Evolutionary conservation across 2,113 vertebrate species (phyloP).

Genomic region (Stictonetta naevosa): DNA sequence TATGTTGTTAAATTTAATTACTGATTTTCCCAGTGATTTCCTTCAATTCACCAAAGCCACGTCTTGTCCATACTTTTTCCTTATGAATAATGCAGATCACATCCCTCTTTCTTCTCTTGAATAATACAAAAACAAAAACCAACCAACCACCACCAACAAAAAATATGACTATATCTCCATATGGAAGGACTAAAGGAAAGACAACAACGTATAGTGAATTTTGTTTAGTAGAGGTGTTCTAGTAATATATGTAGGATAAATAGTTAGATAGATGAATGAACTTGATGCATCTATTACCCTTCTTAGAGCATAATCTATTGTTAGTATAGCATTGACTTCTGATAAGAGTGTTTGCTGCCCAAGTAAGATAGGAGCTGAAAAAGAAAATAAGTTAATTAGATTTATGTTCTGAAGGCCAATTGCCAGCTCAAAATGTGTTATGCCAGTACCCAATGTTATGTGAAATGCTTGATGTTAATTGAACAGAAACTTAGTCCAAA

Average conservation of each 20-base stretch:
- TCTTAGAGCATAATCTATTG: background rate
- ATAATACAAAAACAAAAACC: background rate
- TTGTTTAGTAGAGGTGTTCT: background rate
- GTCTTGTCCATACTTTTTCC: background rate
- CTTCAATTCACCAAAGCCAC: background rate
- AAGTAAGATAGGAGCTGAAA: constrained; percentile 20
- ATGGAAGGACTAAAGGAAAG: background rate
- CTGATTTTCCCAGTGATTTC: background rate
- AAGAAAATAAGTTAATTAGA: constrained; percentile 18
- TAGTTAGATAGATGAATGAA: background rate
- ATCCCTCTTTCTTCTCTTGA: background rate
- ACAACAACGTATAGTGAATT: background rate
- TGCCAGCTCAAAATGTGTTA: background rate
- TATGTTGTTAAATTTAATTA: background rate
- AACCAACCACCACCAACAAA: background rate
- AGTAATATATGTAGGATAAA: background rate
- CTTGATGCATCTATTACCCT: background rate
- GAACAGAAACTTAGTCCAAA: constrained; percentile 38
- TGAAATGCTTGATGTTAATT: constrained; percentile 27
- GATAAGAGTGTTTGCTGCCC: background rate
- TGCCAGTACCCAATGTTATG: background rate
- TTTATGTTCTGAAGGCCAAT: constrained; percentile 30
- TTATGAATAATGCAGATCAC: background rate
- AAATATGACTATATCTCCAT: background rate
- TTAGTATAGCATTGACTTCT: background rate